These are phyloP conservation scores for Mesochorus sp. DNA, from an alignment of 2,888 invertebrate species.

Conservation along the genomic window DNA sequence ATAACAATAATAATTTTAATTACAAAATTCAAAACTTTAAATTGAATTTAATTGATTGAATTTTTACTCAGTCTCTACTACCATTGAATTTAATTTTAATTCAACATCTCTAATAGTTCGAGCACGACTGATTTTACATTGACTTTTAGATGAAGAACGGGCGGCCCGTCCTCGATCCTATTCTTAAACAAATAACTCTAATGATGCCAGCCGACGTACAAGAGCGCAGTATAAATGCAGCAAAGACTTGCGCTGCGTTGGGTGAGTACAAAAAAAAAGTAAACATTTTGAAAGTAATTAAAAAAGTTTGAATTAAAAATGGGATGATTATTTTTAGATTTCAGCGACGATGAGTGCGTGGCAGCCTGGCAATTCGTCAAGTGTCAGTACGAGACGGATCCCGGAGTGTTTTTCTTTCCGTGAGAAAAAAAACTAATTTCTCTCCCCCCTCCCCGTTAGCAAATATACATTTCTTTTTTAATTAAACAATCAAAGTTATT, in stretches of 20 bases:
- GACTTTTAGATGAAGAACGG: conserved; percentile 75
- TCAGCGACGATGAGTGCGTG: conserved; percentile 64
- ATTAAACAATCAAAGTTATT: not conserved
- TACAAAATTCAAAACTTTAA: no score
- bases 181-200: conserved; percentile 81
- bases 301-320: not conserved
- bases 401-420: conserved; percentile 71
- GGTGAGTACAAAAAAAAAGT: conserved; percentile 56
- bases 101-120: not conserved
- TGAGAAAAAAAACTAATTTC: conserved; percentile 46
- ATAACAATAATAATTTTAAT: no score
- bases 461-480: not conserved
- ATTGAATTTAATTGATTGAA: no score
- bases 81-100: conserved; percentile 20
- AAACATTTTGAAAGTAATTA: not conserved
- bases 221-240: conserved; percentile 46
- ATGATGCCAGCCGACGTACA: conserved; percentile 64
- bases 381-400: conserved; percentile 66
- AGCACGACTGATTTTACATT: not conserved
- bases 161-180: conserved; percentile 83
- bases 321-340: conserved; percentile 50
- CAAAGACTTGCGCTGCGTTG: conserved; percentile 53
- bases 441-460: no score
- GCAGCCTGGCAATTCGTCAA: conserved; percentile 66
- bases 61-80: no score